Evolutionary conservation across 1,140 invertebrate species (phyloP).

Genomic region (Meloidogyne exigua): DNA sequence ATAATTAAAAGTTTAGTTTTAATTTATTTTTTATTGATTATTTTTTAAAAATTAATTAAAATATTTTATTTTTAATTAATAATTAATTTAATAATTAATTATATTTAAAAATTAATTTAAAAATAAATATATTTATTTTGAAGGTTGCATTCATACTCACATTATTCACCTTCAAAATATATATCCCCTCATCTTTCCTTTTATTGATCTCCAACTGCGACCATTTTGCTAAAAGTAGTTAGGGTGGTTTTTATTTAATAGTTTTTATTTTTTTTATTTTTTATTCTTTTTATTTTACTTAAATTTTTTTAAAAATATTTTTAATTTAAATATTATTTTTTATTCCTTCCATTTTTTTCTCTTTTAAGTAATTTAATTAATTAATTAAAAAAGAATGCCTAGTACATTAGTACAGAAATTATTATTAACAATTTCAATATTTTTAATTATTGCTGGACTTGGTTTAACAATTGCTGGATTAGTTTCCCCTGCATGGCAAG

Average conservation of each 20-base stretch:
- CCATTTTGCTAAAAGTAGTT: neutral
- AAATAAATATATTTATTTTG: neutral
- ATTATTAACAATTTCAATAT: slow-evolving; percentile 53
- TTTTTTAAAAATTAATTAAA: too few relatives aligned
- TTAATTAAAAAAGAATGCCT: slow-evolving; percentile 15
- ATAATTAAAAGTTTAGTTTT: too few relatives aligned
- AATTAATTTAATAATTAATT: too few relatives aligned
- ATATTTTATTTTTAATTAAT: too few relatives aligned
- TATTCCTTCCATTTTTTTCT: too few relatives aligned
- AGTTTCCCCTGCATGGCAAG: slow-evolving; percentile 61
- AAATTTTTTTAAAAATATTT: neutral
- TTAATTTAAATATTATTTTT: neutral
- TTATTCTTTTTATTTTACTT: too few relatives aligned
- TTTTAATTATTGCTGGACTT: slow-evolving; percentile 51
- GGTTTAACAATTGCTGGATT: slow-evolving; percentile 54
- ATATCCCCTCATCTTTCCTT: neutral
- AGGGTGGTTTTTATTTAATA: neutral
- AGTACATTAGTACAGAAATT: slow-evolving; percentile 38
- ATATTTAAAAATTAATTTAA: too few relatives aligned
- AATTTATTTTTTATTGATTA: too few relatives aligned
- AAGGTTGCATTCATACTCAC: neutral
- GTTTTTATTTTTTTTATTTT: neutral
- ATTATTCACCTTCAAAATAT: neutral
- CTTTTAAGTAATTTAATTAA: too few relatives aligned
- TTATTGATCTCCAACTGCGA: slow-evolving; percentile 4